A percentile compares a stretch with the other conserved stretches of the same genome.
phyloP scores from a whole-genome alignment of 2,888 invertebrate genomes.

The Neocrepidodera transversa region DNA sequence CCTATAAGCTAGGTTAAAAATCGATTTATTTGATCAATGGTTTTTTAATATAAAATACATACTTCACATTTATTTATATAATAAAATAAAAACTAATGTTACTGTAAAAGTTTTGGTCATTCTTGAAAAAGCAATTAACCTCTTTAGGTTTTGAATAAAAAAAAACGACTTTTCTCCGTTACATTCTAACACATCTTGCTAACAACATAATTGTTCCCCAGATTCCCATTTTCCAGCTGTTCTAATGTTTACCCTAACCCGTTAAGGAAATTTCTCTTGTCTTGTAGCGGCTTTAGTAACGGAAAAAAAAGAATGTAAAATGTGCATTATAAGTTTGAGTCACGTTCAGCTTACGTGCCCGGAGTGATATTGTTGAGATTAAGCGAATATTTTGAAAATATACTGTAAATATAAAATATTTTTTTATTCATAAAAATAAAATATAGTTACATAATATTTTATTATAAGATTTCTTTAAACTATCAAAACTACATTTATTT shows the following conservation, averaged over 20 bases:
- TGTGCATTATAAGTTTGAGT: not conserved
- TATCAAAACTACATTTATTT: no score
- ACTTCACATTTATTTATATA: no score
- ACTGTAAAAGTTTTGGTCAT: no score
- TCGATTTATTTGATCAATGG: no score
- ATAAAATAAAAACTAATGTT: no score
- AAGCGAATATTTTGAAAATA: not conserved
- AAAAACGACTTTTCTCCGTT: not conserved
- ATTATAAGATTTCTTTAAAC: no score
- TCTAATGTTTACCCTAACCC: constrained; percentile 15
- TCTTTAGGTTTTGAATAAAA: not conserved
- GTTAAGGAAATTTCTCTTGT: constrained; percentile 13
- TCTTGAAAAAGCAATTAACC: constrained; percentile 6
- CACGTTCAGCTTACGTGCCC: not conserved
- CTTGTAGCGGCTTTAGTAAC: not conserved
- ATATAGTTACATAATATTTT: no score
- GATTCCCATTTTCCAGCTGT: constrained; percentile 2
- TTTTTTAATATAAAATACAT: no score
- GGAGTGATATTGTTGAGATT: not conserved
- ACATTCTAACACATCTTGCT: constrained; percentile 5
- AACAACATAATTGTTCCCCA: constrained; percentile 13
- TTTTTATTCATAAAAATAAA: no score
- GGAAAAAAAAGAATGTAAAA: not conserved
- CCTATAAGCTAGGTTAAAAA: no score
- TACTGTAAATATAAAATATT: no score